Base-by-base conservation (phyloP, 53 echinoderm and acorn worm species). In the Stichopus horrens region DNA sequence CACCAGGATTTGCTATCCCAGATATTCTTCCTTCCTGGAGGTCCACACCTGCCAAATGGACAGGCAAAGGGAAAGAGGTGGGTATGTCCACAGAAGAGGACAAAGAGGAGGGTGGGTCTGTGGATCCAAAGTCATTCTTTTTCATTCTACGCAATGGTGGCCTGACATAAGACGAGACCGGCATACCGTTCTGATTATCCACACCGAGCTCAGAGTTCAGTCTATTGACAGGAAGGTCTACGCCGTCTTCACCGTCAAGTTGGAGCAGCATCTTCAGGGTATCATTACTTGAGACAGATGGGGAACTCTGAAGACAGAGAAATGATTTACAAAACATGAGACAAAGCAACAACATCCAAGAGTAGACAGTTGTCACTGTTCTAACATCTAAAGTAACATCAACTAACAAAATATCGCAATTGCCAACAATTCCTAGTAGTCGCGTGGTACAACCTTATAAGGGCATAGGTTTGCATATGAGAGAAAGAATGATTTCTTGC, bases 91-190 rank as follows among this genome's bases (percentile, higher is more conserved):
- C 5, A 63, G 65, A 65, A 53, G 66, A 67, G 10, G 65, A 85
- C 14, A 52, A 5, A 9, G 85, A 65, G 0, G 85, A 85, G 7
- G 81, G 81, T 81, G 56, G 56, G 19, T 65, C 85, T 65, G 22
- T 37, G 11, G 67, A 63, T 65, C 67, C 85, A 52, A 85, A 81
- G 58, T 81, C 81, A 57, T 56, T 81, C 8, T 81, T 81, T 23
- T 21, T 57, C 7, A 21, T 81, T 56, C 81, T 81, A 11, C 55
- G n/a, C 57, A 81, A 81, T 19, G 81, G 81, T 81, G 81, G 81
- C 21, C 81, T 81, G 21, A 21, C 57, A n/a, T 16, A 21, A 53
- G 20, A 58, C 18, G 71, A 71, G 18, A 71, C 18, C 0, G 37
- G 37, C 37, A 37, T 37, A 16, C 21, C 19, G 5, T 71, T 18